Conservation (phyloP, 2,113 vertebrate genomes). For the Taurulus bubalis region DNA sequence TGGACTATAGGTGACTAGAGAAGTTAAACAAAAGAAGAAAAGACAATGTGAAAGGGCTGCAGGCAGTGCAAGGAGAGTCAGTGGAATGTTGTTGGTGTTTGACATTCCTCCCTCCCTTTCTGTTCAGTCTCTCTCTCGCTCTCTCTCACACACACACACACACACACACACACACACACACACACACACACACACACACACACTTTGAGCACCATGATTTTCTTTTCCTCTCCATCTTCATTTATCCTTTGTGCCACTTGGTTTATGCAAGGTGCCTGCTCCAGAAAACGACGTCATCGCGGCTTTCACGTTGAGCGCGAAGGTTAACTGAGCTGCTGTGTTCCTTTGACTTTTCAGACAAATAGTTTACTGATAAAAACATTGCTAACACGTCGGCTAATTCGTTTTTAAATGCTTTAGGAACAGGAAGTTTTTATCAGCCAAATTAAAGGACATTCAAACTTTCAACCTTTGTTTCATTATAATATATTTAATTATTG, state of each 20-base stretch:
- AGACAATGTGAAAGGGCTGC: conserved; percentile 79
- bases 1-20: conserved; percentile 61
- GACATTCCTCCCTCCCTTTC: conserved; percentile 79
- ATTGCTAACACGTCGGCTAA: no score
- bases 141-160: background rate
- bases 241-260: background rate
- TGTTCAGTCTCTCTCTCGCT: conserved; percentile 13
- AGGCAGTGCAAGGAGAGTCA: conserved; percentile 80
- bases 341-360: background rate
- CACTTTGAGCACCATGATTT: conserved; percentile 27
- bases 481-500: background rate
- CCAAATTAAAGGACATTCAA: background rate
- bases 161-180: background rate
- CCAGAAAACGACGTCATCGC: background rate
- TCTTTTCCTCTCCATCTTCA: conserved; percentile 19
- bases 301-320: background rate
- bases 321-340: background rate
- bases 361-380: background rate
- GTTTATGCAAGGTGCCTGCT: background rate
- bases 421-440: no score
- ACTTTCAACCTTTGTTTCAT: background rate
- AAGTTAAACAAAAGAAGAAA: conserved; percentile 73
- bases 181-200: background rate
- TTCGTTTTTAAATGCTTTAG: no score
- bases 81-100: conserved; percentile 87